These are phyloP conservation scores for Cylindroiulus punctatus DNA, from an alignment of 2,888 invertebrate species.

Conservation along the genomic window DNA sequence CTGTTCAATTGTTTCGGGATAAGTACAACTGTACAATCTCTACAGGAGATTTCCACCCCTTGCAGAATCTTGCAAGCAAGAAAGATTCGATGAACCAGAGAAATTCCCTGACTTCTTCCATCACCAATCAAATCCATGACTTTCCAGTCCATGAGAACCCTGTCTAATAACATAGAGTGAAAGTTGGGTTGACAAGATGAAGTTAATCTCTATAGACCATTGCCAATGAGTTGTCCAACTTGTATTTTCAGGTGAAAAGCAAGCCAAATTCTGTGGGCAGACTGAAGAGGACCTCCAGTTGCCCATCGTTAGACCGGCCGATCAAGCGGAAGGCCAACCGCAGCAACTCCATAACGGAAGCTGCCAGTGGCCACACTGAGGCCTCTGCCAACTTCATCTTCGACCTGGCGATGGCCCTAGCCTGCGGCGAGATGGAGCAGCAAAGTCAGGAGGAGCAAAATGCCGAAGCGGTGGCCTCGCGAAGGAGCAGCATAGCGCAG, in stretches of 20 bases:
- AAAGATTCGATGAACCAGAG: no score
- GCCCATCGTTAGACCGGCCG: conserved; percentile 51
- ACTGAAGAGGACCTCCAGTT: conserved; percentile 50
- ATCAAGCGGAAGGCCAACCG: conserved; percentile 22
- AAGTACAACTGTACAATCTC: no score
- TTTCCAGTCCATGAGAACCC: no score
- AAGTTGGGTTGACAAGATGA: no score
- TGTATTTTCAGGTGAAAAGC: conserved; percentile 28
- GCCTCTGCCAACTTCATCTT: conserved; percentile 57
- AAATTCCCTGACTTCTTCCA: no score
- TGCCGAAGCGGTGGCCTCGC: background rate
- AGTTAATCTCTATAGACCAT: no score
- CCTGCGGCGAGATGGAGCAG: conserved; percentile 56
- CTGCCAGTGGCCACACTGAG: conserved; percentile 39
- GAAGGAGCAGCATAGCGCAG: conserved; percentile 49
- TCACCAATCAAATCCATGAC: no score
- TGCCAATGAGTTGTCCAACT: background rate
- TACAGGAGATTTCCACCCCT: no score
- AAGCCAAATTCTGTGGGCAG: background rate
- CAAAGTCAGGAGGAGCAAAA: background rate
- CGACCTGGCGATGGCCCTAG: conserved; percentile 58
- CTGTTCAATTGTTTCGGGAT: no score
- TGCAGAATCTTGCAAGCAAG: no score
- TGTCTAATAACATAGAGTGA: no score
- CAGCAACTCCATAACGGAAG: background rate